Evolutionary conservation across 2,888 invertebrate genomes (phyloP).

Genomic region (Drosophila helvetica): DNA sequence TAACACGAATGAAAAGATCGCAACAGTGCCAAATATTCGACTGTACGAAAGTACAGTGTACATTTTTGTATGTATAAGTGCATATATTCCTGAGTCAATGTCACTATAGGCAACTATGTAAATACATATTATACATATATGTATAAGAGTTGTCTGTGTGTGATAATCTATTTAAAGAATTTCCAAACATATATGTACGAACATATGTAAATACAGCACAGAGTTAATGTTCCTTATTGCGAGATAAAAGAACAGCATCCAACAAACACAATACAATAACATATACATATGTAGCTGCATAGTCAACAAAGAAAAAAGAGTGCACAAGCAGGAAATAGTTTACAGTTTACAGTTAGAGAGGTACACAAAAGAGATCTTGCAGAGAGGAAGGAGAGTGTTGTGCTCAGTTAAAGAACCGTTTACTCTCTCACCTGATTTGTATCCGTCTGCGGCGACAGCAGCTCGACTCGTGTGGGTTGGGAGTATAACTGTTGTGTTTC

Average conservation of each 20-base stretch:
- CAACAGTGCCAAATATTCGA: slow-evolving; percentile 10
- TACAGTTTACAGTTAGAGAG: slow-evolving; percentile 3
- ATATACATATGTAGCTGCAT: background rate
- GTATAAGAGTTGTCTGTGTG: background rate
- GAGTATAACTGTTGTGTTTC: slow-evolving; percentile 64
- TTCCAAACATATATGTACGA: slow-evolving; percentile 9
- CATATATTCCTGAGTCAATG: background rate
- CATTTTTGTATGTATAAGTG: background rate
- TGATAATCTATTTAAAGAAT: slow-evolving; percentile 6
- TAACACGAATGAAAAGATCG: slow-evolving; percentile 3
- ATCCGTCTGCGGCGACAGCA: slow-evolving; percentile 60
- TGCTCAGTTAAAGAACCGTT: slow-evolving; percentile 20
- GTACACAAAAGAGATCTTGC: background rate
- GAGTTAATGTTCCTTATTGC: too few species aligned
- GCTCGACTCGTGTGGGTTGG: slow-evolving; percentile 55
- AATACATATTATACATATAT: background rate
- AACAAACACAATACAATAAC: slow-evolving; percentile 1
- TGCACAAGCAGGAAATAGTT: slow-evolving; percentile 27
- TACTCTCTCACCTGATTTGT: slow-evolving; percentile 63
- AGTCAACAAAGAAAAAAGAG: slow-evolving; percentile 25
- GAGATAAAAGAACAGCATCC: slow-evolving; percentile 37
- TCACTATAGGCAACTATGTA: background rate
- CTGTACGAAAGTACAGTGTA: slow-evolving; percentile 9
- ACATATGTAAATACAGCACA: background rate
- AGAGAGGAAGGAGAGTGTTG: slow-evolving; percentile 11